Base-by-base conservation (phyloP, 2,888 invertebrate species). In the Luperina nickerlii region DNA sequence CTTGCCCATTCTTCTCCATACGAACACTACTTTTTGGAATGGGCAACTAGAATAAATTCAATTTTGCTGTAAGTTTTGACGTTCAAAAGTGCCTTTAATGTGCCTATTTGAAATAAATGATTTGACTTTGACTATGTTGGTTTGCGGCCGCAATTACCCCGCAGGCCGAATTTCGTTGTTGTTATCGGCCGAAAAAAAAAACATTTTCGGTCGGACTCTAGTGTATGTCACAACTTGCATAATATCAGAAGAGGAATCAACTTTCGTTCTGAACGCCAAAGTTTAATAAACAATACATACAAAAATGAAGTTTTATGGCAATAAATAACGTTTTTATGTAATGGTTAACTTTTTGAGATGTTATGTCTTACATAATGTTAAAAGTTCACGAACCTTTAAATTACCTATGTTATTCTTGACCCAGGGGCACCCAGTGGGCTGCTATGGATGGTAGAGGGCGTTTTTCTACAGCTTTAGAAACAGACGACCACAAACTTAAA, bases 321-420 rank as follows among this genome's bases (percentile, higher is more conserved):
- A 32, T 73, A 48, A 63, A 63, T 73, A 48, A 73, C 24, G 24
- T 20, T 24, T 24, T 63, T 73, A 73, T 15, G 42, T 13, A 38
- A 65, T 65, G 20, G 2, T 24, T 27, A 62, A 27, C 38, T 24
- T 66, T 65, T 38, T 24, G 13, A 38, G 62, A 62, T 70, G 32
- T 24, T n/a, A 27, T 32, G 66, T 42, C 24, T 38, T 71, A 38
- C n/a, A n/a, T 3, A 24, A 51, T 11, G 24, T 48, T 32, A 24
- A 24, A 66, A 66, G 48, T 18, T 51, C 20, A 13, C 32, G 20
- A 66, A 66, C 18, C 32, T 48, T 38, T 5, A 18, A 20, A 51
- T 74, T 48, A 32, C 32, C 32, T 32, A 24, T 3, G 38, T 13
- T n/a, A 74, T 66, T 18, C 18, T 65, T 32, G 63, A 65, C 32